Evolutionary conservation across 1,140 invertebrate species (phyloP), one percentile per base, ranked within the genome.

Genomic region (Charaxes varanes): DNA sequence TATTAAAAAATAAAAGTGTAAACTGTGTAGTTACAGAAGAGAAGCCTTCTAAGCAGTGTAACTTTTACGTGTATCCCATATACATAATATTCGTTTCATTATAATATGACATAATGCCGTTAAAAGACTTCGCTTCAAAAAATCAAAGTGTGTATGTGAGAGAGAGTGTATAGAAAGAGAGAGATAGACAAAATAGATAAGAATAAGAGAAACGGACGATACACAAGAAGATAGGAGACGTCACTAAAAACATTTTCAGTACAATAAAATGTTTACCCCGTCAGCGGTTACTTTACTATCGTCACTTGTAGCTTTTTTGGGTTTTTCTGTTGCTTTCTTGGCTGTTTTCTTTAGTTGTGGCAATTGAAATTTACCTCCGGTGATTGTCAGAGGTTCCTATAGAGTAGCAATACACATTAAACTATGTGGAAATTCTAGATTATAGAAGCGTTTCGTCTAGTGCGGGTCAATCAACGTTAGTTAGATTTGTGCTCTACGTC

Each of bases 191-290:
- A 45, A 26, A 41, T 4, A 38, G 16, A 50, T 18, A 35, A 51
- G 14, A 28, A 26, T 7, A 12, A 24, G n/a, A 28, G 13, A 31
- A 41, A 6, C 8, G 3, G 10, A 19, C 12, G 19, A 22, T 11
- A 31, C 32, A 45, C 33, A 45, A 45, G 19, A 22, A 63, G 45
- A 53, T 36, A 55, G 23, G 37, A 46, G 60, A 71, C 43, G 51
- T 40, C 51, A 53, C 45, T 26, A 36, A 10, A 41, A 46, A 16
- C 17, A 28, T 35, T 17, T 41, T 34, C 44, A 41, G 44, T 47
- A 47, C 27, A 23, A 21, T 33, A 41, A 49, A 45, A 33, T 36
- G 51, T 89, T 89, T 60, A 89, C 88, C 74, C 88, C 86, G 28
- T 88, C 62, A 15, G 66, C 84, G 41, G 84, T 86, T 33, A 68